phyloP scores from a whole-genome alignment of 2,888 invertebrate genomes.

The Lasioglossum pauxillum region DNA sequence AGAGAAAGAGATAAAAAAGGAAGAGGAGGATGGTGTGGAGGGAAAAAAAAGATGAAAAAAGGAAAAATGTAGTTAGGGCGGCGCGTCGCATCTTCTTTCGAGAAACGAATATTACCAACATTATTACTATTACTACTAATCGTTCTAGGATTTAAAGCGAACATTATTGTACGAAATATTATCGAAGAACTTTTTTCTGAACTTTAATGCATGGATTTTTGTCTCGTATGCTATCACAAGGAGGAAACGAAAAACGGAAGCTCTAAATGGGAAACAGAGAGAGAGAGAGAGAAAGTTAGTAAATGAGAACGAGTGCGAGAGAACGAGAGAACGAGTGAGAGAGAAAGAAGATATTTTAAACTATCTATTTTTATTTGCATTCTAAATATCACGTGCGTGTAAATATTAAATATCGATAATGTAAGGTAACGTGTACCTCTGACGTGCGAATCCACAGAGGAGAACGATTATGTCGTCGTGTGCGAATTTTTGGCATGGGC shows the following conservation, averaged over 20 bases:
- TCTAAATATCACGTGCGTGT: conserved; percentile 73
- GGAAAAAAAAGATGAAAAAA: not conserved
- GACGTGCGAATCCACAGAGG: conserved; percentile 41
- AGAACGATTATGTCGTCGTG: conserved; percentile 24
- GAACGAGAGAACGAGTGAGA: conserved; percentile 21
- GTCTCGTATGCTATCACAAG: conserved; percentile 74
- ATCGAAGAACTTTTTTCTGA: conserved; percentile 72
- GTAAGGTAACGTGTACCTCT: conserved; percentile 58
- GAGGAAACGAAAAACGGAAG: conserved; percentile 18
- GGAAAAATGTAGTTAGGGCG: conserved; percentile 54
- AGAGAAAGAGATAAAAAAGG: not conserved
- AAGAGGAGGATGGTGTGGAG: not conserved
- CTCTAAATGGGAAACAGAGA: conserved; percentile 5
- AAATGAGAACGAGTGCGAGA: conserved; percentile 35
- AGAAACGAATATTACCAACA: conserved; percentile 73
- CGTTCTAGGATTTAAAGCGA: conserved; percentile 71
- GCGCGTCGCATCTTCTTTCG: conserved; percentile 75
- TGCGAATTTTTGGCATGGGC: conserved; percentile 59
- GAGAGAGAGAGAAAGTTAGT: not conserved
- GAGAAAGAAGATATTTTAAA: conserved; percentile 77
- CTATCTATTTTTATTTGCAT: conserved; percentile 81
- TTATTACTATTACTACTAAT: conserved; percentile 74
- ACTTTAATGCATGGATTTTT: conserved; percentile 77
- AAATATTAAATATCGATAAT: conserved; percentile 55
- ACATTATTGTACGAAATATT: conserved; percentile 71